Evolutionary conservation across 2,113 vertebrate species (phyloP).

Genomic region (Rana temporaria): DNA sequence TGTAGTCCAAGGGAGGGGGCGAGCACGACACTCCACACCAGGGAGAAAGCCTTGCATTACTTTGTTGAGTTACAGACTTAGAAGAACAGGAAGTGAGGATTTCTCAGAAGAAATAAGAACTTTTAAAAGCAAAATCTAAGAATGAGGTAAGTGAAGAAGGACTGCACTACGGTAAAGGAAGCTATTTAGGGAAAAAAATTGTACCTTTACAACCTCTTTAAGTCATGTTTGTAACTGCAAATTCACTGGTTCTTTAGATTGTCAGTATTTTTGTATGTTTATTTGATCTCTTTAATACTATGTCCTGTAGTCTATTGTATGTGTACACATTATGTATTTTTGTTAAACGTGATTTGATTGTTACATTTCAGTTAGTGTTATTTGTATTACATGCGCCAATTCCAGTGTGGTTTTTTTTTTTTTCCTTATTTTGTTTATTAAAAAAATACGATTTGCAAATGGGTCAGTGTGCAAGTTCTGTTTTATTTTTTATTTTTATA

Average conservation of each 20-base stretch:
- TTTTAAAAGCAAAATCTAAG: no score
- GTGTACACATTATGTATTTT: slow-evolving; percentile 77
- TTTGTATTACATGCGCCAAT: slow-evolving; percentile 68
- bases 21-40: no score
- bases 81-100: no score
- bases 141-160: no score
- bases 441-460: slow-evolving; percentile 42
- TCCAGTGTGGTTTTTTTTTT: slow-evolving; percentile 30
- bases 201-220: no score
- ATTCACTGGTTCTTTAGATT: slow-evolving; percentile 75
- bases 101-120: no score
- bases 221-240: slow-evolving; percentile 72
- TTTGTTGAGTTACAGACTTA: no score
- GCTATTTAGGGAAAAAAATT: no score
- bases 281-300: slow-evolving; percentile 76
- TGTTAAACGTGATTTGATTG: slow-evolving; percentile 70
- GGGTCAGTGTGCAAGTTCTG: neutral
- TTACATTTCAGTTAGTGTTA: slow-evolving; percentile 55
- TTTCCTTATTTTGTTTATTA: slow-evolving; percentile 10
- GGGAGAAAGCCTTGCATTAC: no score
- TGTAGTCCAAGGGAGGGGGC: no score
- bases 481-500: no score
- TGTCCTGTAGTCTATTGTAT: slow-evolving; percentile 73
- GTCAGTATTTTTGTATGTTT: slow-evolving; percentile 86
- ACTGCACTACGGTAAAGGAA: no score